These are phyloP conservation scores for Sander lucioperca DNA, from an alignment of 2,113 vertebrate genomes.

Conservation along the genomic window DNA sequence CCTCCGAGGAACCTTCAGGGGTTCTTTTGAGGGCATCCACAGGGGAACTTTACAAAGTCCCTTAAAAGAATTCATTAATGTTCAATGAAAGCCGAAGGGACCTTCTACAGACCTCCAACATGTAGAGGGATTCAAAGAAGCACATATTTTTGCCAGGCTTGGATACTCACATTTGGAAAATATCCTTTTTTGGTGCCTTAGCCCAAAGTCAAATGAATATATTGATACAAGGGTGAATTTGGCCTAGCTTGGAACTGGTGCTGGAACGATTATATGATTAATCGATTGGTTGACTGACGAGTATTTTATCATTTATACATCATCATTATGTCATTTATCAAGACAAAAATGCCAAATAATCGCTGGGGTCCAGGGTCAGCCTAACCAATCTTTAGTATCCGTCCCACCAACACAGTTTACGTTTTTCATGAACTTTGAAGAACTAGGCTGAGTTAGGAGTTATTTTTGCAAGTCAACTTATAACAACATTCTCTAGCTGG, in stretches of 20 bases:
- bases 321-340: too few relatives aligned
- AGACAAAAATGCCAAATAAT: too few relatives aligned
- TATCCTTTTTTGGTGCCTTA: background rate
- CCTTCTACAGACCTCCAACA: background rate
- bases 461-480: too few relatives aligned
- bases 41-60: background rate
- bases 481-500: background rate
- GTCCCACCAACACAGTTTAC: too few relatives aligned
- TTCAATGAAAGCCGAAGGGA: constrained; percentile 11
- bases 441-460: too few relatives aligned
- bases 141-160: background rate
- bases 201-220: background rate
- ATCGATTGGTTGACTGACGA: background rate
- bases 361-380: too few relatives aligned
- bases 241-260: background rate
- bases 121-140: constrained; percentile 9
- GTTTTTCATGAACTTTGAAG: too few relatives aligned
- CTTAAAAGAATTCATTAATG: constrained; percentile 20
- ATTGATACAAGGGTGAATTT: background rate
- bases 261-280: background rate
- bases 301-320: too few relatives aligned
- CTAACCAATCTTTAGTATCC: too few relatives aligned
- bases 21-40: constrained; percentile 26
- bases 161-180: background rate
- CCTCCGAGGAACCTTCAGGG: constrained; percentile 41